Base-by-base conservation (phyloP, 2,113 vertebrate genomes). In the Steatornis caripensis region DNA sequence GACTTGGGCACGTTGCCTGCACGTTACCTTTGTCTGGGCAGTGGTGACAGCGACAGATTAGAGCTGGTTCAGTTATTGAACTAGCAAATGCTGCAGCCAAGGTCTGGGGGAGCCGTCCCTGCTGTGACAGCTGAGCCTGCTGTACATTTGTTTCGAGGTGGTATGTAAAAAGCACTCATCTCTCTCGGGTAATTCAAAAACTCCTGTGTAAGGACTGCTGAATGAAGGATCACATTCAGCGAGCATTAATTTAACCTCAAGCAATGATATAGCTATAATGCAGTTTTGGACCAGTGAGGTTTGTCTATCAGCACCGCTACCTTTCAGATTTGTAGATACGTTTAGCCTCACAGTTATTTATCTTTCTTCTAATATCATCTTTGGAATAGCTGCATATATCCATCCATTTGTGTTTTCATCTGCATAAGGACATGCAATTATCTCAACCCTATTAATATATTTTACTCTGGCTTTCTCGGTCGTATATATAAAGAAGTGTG, bases 61-160 rank as follows among this genome's bases (percentile, higher is more conserved):
- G 20, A 81, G 37, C 18, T 1, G 4, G 8, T 61, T 84, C 64
- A 24, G 79, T 45, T 69, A 39, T 32, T 65, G 79, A 89, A 48
- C 37, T 51, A 39, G 45, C 27, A 55, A 72, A 62, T 16, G 37
- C 77, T n/a, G 64, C 43, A 68, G 87, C 43, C 87, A 71, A 71
- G 14, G 26, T 68, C 45, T 45, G 2, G 1, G 21, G 23, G 12
- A 77, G n/a, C 19, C 0, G 0, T 26, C 45, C 39, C 29, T 65
- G 49, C 66, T 77, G 55, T 21, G 86, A 60, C 65, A 79, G 84
- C 17, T 4, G 11, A 64, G 26, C 20, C 49, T 78, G 20, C 61
- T 60, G 60, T 22, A 22, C 6, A 2, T 64, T 57, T 49, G 32
- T 78, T 79, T 76, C 2, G 0, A 85, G 39, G 22, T 34, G 32